These are phyloP conservation scores for Leptinotarsa tumamoca DNA, from an alignment of 2,888 invertebrate species.

Conservation along the genomic window DNA sequence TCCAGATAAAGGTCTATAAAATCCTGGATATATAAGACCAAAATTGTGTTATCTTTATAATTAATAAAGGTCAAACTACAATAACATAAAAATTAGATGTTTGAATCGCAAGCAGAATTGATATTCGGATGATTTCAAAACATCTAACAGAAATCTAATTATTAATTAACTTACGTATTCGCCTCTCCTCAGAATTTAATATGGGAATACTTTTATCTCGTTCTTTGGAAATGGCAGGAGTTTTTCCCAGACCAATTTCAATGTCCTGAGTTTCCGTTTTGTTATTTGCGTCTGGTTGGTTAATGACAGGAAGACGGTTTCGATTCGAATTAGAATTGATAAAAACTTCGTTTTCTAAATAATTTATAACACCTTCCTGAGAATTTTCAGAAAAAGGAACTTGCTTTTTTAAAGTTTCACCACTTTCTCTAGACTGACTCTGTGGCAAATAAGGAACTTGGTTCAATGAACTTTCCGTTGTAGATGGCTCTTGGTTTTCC, in stretches of 20 bases:
- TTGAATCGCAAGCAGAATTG: too few relatives aligned
- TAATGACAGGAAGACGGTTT: neutral
- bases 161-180: neutral
- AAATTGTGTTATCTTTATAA: too few relatives aligned
- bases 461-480: neutral
- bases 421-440: neutral
- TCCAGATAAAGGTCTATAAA: too few relatives aligned
- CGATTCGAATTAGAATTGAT: neutral
- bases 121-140: too few relatives aligned
- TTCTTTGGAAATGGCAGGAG: neutral
- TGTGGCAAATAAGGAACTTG: neutral
- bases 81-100: too few relatives aligned
- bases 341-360: neutral
- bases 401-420: neutral
- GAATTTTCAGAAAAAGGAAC: neutral
- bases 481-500: neutral
- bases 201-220: neutral
- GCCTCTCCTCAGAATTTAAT: neutral
- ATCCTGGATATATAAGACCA: too few relatives aligned
- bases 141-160: neutral
- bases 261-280: neutral
- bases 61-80: too few relatives aligned
- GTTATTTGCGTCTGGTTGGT: too few relatives aligned
- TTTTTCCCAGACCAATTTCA: neutral
- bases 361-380: neutral